Base-by-base conservation (phyloP, 2,888 invertebrate genomes). In the Drosophila multiciliata region DNA sequence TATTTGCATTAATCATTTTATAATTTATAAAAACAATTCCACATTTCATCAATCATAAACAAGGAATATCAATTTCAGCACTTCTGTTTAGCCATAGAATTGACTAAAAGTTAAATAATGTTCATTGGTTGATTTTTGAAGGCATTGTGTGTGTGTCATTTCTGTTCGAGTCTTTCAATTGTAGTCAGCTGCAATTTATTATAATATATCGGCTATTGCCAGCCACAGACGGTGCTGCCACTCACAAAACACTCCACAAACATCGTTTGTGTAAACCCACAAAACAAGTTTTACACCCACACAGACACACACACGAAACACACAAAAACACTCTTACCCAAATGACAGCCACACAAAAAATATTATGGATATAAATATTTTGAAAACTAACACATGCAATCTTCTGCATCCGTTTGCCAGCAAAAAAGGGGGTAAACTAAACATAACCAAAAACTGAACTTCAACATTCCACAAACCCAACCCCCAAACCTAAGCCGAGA, bases 281-380 rank as follows among this genome's bases (percentile, higher is more conserved):
- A 70, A 70, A 69, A 58, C 59, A 60, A 45, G 35, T 54, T 35
- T 55, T 29, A 42, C n/a, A 59, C 50, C 26, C 52, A 17, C 49
- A 61, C 63, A 65, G 49, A 17, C 49, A 61, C 63, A 65, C 42
- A 26, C 38, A 67, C 23, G 58, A 15, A 23, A 35, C 55, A 60
- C 40, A 29, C 54, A 57, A 17, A 52, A 59, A 52, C 36, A 29
- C 54, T 53, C 57, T 52, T 57, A 69, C 32, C 26, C 72, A 69
- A 75, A 73, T 81, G 89, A 87, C 82, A 87, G 84, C 62, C 60
- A 65, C 55, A 79, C 75, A 86, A 86, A 88, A 71, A 75, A 78
- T 81, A 78, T 81, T 84, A 89, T 81, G 70, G 78, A 87, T 81
- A 87, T 79, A 84, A 86, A 84, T 84, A 84, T 84, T 89, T 89